phyloP scores from a whole-genome alignment of 2,113 vertebrate species.

The Bos indicus region DNA sequence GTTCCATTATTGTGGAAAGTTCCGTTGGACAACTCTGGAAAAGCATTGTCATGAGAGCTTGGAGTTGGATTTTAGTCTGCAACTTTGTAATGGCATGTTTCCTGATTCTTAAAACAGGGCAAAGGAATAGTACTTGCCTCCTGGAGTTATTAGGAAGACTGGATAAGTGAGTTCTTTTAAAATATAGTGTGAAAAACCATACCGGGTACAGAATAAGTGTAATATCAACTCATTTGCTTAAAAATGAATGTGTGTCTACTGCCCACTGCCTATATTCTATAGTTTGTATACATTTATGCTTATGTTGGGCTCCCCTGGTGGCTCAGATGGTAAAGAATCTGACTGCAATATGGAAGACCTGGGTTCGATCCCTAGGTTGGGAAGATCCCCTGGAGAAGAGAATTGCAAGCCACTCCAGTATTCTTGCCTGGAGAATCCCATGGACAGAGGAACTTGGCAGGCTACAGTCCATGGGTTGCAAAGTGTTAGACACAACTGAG shows the following conservation, averaged over 20 bases:
- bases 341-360: neutral
- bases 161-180: neutral
- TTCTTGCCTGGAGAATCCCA: neutral
- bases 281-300: neutral
- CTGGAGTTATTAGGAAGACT: neutral
- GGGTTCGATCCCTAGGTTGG: neutral
- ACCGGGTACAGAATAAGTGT: neutral
- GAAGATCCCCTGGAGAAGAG: neutral
- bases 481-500: neutral
- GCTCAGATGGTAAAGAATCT: neutral
- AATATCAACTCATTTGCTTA: neutral
- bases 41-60: neutral
- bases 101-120: neutral
- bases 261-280: neutral
- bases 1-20: neutral
- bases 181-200: neutral
- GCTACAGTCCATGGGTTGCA: neutral
- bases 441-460: rapidly evolving
- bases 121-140: neutral
- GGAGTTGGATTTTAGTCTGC: neutral
- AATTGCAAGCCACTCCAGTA: neutral
- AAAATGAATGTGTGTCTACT: neutral
- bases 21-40: rapidly evolving
- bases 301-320: neutral
- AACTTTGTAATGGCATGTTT: neutral